A percentile compares a stretch with the other conserved stretches of the same genome.
phyloP scores from a whole-genome alignment of 2,888 invertebrate species.

The Drosophila paramelanica region DNA sequence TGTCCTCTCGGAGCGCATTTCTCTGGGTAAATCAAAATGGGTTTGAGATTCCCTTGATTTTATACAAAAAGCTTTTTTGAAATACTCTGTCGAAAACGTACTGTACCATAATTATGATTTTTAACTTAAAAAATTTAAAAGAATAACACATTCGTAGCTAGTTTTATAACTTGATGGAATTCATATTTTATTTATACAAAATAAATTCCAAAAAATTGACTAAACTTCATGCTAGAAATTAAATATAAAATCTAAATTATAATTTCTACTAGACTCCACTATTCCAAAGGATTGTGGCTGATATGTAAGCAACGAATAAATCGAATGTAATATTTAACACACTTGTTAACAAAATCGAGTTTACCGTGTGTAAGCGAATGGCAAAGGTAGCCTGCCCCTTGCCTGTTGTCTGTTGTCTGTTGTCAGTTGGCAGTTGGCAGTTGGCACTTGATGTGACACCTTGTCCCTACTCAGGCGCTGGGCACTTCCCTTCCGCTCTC shows the following conservation, averaged over 20 bases:
- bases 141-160: too few relatives aligned
- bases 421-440: slow-evolving; percentile 6
- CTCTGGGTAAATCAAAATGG: too few relatives aligned
- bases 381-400: slow-evolving; percentile 20
- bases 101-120: too few relatives aligned
- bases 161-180: too few relatives aligned
- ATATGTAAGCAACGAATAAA: slow-evolving; percentile 4
- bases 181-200: not conserved
- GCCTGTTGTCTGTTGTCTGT: not conserved
- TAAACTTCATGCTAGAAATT: too few relatives aligned
- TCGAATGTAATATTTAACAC: slow-evolving; percentile 27
- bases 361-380: slow-evolving; percentile 9
- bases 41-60: too few relatives aligned
- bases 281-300: not conserved
- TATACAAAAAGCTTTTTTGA: too few relatives aligned
- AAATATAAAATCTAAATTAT: too few relatives aligned
- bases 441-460: slow-evolving; percentile 41
- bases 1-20: too few relatives aligned
- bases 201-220: too few relatives aligned
- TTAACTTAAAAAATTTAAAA: too few relatives aligned
- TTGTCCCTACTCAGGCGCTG: slow-evolving; percentile 36
- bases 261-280: not conserved
- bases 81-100: too few relatives aligned
- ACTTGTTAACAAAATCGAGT: slow-evolving; percentile 6
- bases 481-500: not conserved